Evolutionary conservation across 2,888 invertebrate genomes (phyloP).

Genomic region (Lingula anatina): DNA sequence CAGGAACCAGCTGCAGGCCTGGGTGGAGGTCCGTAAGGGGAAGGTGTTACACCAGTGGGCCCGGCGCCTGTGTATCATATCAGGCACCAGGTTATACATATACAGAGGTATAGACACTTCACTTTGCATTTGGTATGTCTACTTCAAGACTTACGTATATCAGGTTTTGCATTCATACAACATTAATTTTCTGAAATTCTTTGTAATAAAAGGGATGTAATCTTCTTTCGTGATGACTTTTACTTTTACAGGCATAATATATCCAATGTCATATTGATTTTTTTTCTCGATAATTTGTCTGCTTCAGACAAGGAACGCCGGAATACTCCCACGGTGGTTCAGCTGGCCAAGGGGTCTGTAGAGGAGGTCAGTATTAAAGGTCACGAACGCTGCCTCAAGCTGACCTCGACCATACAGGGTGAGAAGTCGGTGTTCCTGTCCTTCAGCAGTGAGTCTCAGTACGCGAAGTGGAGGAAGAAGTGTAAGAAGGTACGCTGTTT

Average conservation of each 20-base stretch:
- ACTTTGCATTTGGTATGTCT: no score
- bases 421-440: slow-evolving; percentile 46
- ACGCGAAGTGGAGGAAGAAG: slow-evolving; percentile 44
- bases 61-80: slow-evolving; percentile 45
- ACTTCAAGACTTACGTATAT: background rate
- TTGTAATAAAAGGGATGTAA: no score
- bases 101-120: slow-evolving; percentile 47
- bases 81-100: slow-evolving; percentile 49
- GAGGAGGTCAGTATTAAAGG: slow-evolving; percentile 48
- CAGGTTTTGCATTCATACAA: no score
- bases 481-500: slow-evolving; percentile 47
- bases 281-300: slow-evolving; percentile 8
- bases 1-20: slow-evolving; percentile 40
- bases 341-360: slow-evolving; percentile 48
- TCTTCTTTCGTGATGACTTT: background rate
- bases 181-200: no score
- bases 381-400: slow-evolving; percentile 39
- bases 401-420: slow-evolving; percentile 43
- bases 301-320: no score
- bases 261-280: background rate
- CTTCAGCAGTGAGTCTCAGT: slow-evolving; percentile 37
- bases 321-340: slow-evolving; percentile 41
- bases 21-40: slow-evolving; percentile 47
- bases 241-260: background rate
- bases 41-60: slow-evolving; percentile 51